These are phyloP conservation scores for Cyprinodon variegatus DNA, from an alignment of 2,113 vertebrate species.

Conservation along the genomic window DNA sequence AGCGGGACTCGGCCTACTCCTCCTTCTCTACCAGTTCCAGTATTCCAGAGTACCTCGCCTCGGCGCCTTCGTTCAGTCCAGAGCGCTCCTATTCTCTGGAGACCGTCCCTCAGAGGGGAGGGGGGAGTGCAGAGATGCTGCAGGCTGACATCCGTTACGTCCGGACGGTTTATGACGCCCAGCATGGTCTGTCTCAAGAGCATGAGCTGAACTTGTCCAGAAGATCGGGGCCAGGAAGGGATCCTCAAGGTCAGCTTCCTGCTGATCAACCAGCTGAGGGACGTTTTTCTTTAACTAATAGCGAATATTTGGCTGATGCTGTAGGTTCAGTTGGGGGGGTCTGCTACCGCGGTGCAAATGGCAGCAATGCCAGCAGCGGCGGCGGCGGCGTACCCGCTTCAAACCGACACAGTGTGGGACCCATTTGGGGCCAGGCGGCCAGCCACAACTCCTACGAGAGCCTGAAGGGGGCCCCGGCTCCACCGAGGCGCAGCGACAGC, in stretches of 20 bases:
- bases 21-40: conserved; percentile 97
- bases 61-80: conserved; percentile 71
- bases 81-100: conserved; percentile 87
- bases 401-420: conserved; percentile 72
- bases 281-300: neutral
- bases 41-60: conserved; percentile 86
- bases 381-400: conserved; percentile 33
- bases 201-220: conserved; percentile 47
- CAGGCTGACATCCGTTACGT: conserved; percentile 89
- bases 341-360: conserved; percentile 66
- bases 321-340: conserved; percentile 39
- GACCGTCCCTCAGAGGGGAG: conserved; percentile 65
- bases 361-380: conserved; percentile 33
- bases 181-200: conserved; percentile 52
- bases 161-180: conserved; percentile 83
- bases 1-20: conserved; percentile 95
- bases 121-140: conserved; percentile 79
- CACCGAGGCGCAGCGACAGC: conserved; percentile 91
- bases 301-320: neutral
- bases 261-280: neutral
- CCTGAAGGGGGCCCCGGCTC: conserved; percentile 82
- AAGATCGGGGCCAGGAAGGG: conserved; percentile 18
- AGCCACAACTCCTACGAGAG: conserved; percentile 77
- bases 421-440: conserved; percentile 76
- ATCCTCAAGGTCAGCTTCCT: conserved; percentile 46